These are phyloP conservation scores for Poecilia velifera DNA, from an alignment of 2,797 vertebrate genomes.

Conservation along the genomic window DNA sequence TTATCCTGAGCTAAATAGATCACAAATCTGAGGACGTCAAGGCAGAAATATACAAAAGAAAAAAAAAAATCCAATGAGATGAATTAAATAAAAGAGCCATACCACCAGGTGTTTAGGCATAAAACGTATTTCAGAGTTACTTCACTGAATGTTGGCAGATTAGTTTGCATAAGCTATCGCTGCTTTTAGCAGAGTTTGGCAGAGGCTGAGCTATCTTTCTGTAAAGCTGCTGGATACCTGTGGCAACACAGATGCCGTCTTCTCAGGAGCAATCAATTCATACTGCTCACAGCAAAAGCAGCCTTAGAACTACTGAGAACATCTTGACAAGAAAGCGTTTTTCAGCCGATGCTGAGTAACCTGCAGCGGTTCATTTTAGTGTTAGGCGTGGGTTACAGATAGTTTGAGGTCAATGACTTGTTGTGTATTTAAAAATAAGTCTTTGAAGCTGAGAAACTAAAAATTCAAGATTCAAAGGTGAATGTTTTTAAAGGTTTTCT, in stretches of 20 bases:
- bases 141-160: neutral
- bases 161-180: neutral
- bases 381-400: neutral
- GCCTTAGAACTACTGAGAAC: constrained; percentile 1
- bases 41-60: neutral
- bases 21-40: neutral
- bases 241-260: constrained; percentile 1
- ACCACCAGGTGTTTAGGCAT: neutral
- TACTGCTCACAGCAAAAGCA: constrained; percentile 10
- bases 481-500: neutral
- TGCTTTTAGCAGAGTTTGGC: constrained; percentile 1
- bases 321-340: constrained; percentile 2
- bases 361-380: neutral
- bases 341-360: neutral
- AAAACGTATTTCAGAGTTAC: neutral
- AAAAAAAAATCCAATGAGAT: neutral
- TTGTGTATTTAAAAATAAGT: neutral
- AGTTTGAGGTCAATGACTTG: neutral
- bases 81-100: neutral
- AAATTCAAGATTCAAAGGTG: neutral
- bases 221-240: neutral
- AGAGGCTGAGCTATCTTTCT: neutral
- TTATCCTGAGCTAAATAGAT: neutral
- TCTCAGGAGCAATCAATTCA: neutral
- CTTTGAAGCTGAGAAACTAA: neutral